Base-by-base conservation (phyloP, 1,140 invertebrate species). In the Drosophila virilis region DNA sequence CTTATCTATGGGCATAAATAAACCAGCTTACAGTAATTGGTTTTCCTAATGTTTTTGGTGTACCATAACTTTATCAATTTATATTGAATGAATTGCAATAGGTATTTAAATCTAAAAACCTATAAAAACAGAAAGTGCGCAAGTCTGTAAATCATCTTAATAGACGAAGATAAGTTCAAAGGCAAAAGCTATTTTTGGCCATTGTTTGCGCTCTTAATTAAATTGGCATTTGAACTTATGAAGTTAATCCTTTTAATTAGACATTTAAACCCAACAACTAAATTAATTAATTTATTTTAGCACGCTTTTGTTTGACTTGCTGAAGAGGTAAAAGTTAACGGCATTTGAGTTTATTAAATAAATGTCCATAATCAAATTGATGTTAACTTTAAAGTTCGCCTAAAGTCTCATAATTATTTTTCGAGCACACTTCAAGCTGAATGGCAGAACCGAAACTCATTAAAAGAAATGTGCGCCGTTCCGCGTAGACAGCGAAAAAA, bases 341-440 rank as follows among this genome's bases (percentile, higher is more conserved):
- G 50, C 32, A 40, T 58, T 17, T 13, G n/a, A 80, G 67, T 84
- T 83, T 77, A 80, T 80, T 84, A 80, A 84, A 80, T 70, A 75
- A 83, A 83, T 67, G 54, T 67, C 28, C 35, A 50, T 48, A 22
- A 22, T 22, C 58, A 17, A 48, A 68, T 67, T 67, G 52, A 66
- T 66, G 52, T 37, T n/a, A 57, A 40, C 2, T 70, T 70, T 62
- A 35, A 46, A 45, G 51, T 38, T 33, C 42, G 13, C n/a, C 8
- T 4, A 80, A 69, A 74, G 66, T 73, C 68, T 75, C 68, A 64
- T 83, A 88, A 86, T 86, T 88, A 86, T 69, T 88, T 88, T 83
- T 86, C 42, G 43, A 83, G 83, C 72, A 62, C 79, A 74, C 78
- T 88, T 79, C 52, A 79, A 61, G 57, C 67, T 61, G 64, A 77